Evolutionary conservation across 2,113 vertebrate species (phyloP).

Genomic region (Chaetodon trifascialis): DNA sequence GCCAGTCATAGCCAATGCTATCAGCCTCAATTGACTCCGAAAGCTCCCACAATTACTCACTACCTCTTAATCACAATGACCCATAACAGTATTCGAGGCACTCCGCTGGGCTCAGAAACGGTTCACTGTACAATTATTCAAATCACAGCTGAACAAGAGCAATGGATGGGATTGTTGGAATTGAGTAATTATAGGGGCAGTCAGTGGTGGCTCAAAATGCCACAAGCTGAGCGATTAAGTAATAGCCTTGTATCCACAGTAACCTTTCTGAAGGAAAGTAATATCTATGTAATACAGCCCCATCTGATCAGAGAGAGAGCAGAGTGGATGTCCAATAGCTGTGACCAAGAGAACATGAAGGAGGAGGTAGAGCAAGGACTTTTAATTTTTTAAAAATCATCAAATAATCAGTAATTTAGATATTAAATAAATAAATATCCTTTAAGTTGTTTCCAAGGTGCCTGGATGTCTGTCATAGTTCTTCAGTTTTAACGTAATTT

Average conservation of each 20-base stretch:
- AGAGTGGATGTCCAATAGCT: slow-evolving; percentile 1
- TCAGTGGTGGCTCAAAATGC: slow-evolving; percentile 71
- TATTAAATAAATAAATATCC: no score
- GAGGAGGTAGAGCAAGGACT: neutral
- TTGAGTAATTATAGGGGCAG: slow-evolving; percentile 77
- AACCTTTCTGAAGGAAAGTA: slow-evolving; percentile 75
- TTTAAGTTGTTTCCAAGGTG: no score
- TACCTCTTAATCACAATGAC: slow-evolving; percentile 71
- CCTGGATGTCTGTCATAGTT: no score
- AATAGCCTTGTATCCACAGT: slow-evolving; percentile 74
- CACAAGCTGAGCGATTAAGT: slow-evolving; percentile 79
- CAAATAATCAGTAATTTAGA: no score
- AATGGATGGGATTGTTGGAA: slow-evolving; percentile 71
- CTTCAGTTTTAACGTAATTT: no score
- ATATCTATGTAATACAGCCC: slow-evolving; percentile 63
- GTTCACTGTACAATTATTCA: slow-evolving; percentile 79
- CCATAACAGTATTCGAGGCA: slow-evolving; percentile 55
- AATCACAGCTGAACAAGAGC: slow-evolving; percentile 74
- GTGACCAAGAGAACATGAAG: neutral
- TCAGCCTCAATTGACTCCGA: slow-evolving; percentile 69
- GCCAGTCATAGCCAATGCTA: slow-evolving; percentile 39
- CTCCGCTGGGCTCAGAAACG: slow-evolving; percentile 53
- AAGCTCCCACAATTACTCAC: slow-evolving; percentile 65
- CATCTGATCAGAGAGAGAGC: slow-evolving; percentile 34
- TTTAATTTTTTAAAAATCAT: no score